Evolutionary conservation across 1,140 invertebrate genomes (phyloP), one percentile per base, ranked within the genome.

Genomic region (Rhysida immarginata): DNA sequence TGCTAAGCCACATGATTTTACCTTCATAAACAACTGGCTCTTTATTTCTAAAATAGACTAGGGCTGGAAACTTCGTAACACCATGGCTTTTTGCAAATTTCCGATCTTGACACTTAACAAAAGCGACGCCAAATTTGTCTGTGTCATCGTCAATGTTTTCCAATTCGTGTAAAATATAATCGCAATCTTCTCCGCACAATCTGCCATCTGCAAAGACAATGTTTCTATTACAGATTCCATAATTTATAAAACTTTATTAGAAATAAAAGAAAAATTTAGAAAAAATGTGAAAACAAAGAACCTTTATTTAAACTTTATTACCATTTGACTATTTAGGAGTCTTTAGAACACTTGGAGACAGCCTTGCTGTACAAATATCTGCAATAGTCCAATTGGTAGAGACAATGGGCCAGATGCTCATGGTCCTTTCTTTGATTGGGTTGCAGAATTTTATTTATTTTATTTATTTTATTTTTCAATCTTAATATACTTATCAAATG

Each of bases 31-130:
- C 87, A 67, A 90, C 88, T 63, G 87, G 87, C 77, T 91, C 85
- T 71, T 85, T 90, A 69, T 93, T 87, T 61, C 85, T 81, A 75
- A 94, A 94, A 69, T 93, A 94, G 61, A 89, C 90, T 71, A 95
- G 85, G 55, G 88, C 85, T 57, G 91, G 91, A 68, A 94, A 94
- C 70, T 79, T 88, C 70, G 84, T 89, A 71, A 94, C 89, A 63
- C 88, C 89, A 81, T 92, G 90, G 64, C 91, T 87, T 69, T 94
- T 94, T 52, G 91, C 90, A 64, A 90, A 77, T 73, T 89, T 79
- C 78, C 93, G 92, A 74, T 95, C 91, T 77, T 91, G 91, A 69
- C 92, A 91, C 75, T 94, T 94, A 57, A 93, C 87, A 73, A 94
- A 90, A 71, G 90, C 85, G 60, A 95, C 87, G 62, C 89, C 89